Evolutionary conservation across 2,888 invertebrate species (phyloP), one percentile per base, ranked within the genome.

Genomic region (Diloba caeruleocephala): DNA sequence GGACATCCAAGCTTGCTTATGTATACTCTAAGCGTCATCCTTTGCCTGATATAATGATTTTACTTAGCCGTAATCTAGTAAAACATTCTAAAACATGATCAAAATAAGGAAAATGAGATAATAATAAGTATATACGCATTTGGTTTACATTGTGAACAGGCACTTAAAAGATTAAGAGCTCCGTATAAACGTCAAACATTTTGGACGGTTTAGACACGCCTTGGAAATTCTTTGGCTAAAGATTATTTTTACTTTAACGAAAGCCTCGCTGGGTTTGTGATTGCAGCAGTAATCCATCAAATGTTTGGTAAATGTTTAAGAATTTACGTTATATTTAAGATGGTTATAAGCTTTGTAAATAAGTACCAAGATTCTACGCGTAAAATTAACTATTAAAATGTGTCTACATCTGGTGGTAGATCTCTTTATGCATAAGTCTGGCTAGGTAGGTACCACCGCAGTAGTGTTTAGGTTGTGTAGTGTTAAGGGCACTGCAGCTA

Each of bases 91-190:
- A 38, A 53, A 25, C 28, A 10, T 25, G 25, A 57, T 23, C 12
- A 25, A 52, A 62, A 54, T 53, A 36, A 51, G 53, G 42, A 60
- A 25, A 41, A 60, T 14, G 7, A 13, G 26, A 58, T 62, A 62
- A 63, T 63, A 25, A 59, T n/a, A n/a, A n/a, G n/a, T 63, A 25
- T 63, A 59, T 56, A 55, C 48, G 36, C 44, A 42, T 51, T 51
- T 28, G 23, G 41, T 52, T 38, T 58, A 46, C 29, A 54, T 52
- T 39, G 38, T 45, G 31, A 54, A 49, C 32, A 41, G 14, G 44
- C 61, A 69, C 66, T 68, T 53, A 61, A 58, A 53, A 70, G 66
- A 66, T 70, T 58, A 68, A 46, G 32, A 32, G n/a, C 34, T 14
- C 12, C 39, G 15, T 42, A 49, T 23, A 49, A 46, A 49, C 32